Evolutionary conservation across 2,113 vertebrate species (phyloP).

Genomic region (Nothoprocta pentlandii): DNA sequence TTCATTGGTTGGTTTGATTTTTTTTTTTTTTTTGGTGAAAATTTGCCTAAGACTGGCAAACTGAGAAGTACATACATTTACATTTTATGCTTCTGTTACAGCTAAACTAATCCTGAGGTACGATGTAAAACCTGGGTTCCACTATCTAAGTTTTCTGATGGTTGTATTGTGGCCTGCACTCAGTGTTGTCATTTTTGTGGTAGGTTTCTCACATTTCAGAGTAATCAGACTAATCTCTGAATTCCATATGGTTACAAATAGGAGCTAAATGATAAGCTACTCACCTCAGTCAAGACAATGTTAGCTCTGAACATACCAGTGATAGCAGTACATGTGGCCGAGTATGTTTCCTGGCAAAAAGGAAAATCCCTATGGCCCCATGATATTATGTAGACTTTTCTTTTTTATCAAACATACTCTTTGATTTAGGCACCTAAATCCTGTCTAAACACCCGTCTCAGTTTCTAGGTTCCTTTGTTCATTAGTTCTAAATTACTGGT

Average conservation of each 20-base stretch:
- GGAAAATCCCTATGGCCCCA: background rate
- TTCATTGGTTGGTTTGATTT: too few relatives aligned
- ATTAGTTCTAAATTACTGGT: background rate
- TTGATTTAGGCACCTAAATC: background rate
- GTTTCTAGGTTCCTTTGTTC: background rate
- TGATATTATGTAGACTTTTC: background rate
- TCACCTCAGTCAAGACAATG: background rate
- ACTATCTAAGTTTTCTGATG: background rate
- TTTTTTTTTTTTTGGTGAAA: too few relatives aligned
- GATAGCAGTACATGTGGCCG: background rate
- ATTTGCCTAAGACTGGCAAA: too few relatives aligned
- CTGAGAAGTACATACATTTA: background rate
- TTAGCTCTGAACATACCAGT: background rate
- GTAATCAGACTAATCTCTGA: background rate
- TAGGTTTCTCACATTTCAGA: background rate
- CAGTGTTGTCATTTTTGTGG: background rate
- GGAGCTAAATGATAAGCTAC: background rate
- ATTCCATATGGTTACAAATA: background rate
- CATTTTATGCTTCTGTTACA: background rate
- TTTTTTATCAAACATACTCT: background rate
- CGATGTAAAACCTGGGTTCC: background rate
- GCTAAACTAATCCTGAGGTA: accelerated
- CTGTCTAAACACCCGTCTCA: background rate
- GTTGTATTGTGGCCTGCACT: background rate
- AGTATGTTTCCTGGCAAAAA: background rate